These are phyloP conservation scores for Forbesichthys agassizii DNA, from an alignment of 2,113 vertebrate species.

Conservation along the genomic window DNA sequence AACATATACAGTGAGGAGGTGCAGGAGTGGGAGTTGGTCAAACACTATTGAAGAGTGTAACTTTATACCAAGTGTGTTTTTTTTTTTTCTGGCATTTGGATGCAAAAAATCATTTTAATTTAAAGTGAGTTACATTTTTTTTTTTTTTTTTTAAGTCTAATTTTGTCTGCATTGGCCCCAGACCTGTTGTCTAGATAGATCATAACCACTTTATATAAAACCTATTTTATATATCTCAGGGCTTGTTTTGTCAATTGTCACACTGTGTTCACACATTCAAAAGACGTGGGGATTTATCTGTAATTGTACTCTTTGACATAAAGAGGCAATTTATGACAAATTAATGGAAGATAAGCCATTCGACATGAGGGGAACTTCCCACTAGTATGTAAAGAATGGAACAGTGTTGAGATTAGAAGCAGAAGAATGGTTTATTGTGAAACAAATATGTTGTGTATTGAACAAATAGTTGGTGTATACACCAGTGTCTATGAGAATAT, in stretches of 20 bases:
- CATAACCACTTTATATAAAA: constrained; percentile 32
- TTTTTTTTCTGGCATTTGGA: neutral
- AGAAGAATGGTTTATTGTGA: no score
- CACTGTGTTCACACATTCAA: constrained; percentile 34
- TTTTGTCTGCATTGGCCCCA: constrained; percentile 38
- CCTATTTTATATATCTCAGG: constrained; percentile 60
- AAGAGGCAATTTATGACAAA: constrained; percentile 20
- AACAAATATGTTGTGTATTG: neutral
- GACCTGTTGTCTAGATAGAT: constrained; percentile 32
- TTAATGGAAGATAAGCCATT: constrained; percentile 62
- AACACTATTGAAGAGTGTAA: no score
- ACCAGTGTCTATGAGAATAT: neutral
- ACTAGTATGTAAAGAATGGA: neutral
- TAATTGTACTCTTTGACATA: constrained; percentile 1
- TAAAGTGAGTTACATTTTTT: constrained; percentile 1
- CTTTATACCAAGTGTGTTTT: neutral
- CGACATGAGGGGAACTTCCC: constrained; percentile 1
- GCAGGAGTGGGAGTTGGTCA: no score
- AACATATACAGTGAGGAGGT: no score
- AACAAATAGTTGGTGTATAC: neutral
- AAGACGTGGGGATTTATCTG: constrained; percentile 11
- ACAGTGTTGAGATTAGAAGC: neutral
- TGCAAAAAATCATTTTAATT: neutral
- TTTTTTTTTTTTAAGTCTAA: constrained; percentile 16
- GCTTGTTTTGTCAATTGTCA: constrained; percentile 45